Conservation (phyloP, 2,888 invertebrate species). For the Pseudococcus longispinus region DNA sequence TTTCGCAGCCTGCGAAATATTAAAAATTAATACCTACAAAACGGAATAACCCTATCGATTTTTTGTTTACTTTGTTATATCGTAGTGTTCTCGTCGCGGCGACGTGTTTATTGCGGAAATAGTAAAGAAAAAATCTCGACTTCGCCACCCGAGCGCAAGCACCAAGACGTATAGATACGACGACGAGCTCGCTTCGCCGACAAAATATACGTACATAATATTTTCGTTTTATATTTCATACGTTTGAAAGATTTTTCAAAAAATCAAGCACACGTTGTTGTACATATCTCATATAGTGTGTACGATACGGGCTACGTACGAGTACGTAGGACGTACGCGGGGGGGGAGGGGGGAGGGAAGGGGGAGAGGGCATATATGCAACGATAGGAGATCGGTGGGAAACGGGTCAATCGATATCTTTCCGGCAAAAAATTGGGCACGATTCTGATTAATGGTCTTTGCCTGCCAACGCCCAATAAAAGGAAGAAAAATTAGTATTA, state of each 20-base stretch:
- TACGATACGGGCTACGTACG: background rate
- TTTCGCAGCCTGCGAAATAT: background rate
- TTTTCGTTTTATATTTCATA: slow-evolving; percentile 46
- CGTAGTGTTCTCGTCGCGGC: background rate
- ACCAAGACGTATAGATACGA: background rate
- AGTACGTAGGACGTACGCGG: background rate
- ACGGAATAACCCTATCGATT: slow-evolving; percentile 32
- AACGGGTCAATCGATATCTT: slow-evolving; percentile 54
- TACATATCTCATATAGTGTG: background rate
- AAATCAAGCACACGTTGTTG: slow-evolving; percentile 28
- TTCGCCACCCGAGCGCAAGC: background rate
- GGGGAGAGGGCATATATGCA: slow-evolving; percentile 53
- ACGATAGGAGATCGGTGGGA: background rate
- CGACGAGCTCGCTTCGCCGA: too few species aligned
- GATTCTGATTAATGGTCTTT: slow-evolving; percentile 57
- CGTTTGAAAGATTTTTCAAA: slow-evolving; percentile 45
- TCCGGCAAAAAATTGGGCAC: slow-evolving; percentile 57
- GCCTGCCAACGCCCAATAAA: slow-evolving; percentile 57
- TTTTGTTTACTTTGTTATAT: background rate
- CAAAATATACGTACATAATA: slow-evolving; percentile 24
- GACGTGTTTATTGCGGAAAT: slow-evolving; percentile 30
- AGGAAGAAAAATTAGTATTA: slow-evolving; percentile 56
- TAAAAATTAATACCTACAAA: slow-evolving; percentile 32
- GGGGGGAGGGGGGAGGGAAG: background rate
- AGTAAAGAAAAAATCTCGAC: background rate